These are phyloP conservation scores for Xiphophorus maculatus DNA, from an alignment of 2,113 vertebrate species.

Conservation along the genomic window DNA sequence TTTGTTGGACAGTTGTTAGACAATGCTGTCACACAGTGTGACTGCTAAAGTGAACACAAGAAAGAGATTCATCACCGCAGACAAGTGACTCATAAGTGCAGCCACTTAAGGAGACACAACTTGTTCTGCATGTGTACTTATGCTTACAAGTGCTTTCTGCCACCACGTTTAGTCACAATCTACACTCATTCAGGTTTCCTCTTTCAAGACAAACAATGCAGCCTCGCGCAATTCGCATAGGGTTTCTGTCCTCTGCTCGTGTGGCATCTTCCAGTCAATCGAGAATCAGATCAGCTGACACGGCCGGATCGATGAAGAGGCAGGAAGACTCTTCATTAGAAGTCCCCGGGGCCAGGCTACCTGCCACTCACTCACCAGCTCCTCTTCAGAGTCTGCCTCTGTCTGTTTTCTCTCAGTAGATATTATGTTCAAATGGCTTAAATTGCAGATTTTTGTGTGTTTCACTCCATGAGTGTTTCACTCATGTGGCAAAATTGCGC, in stretches of 20 bases:
- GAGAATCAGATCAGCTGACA: constrained; percentile 68
- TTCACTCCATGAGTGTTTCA: constrained; percentile 5
- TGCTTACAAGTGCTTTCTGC: neutral
- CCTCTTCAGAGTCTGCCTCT: constrained; percentile 36
- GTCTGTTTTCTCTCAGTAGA: constrained; percentile 38
- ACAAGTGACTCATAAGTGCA: constrained; percentile 8
- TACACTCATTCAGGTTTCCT: neutral
- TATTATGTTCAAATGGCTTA: constrained; percentile 36
- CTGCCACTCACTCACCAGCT: constrained; percentile 66
- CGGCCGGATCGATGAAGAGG: constrained; percentile 73
- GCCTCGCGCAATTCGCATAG: neutral
- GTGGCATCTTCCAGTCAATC: constrained; percentile 47
- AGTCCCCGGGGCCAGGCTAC: constrained; percentile 68
- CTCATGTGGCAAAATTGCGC: constrained; percentile 11
- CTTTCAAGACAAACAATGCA: constrained; percentile 5
- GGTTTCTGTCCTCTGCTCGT: constrained; percentile 20
- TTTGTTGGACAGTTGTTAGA: neutral
- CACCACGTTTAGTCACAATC: constrained; percentile 24
- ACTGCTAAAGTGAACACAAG: neutral
- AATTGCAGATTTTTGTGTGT: constrained; percentile 20
- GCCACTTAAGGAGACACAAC: neutral
- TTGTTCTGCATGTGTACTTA: neutral
- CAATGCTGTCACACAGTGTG: neutral
- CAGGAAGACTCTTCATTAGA: constrained; percentile 77
- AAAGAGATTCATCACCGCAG: constrained; percentile 11